These are phyloP conservation scores for Phenacoccus solenopsis DNA, from an alignment of 1,140 invertebrate genomes.

Conservation along the genomic window DNA sequence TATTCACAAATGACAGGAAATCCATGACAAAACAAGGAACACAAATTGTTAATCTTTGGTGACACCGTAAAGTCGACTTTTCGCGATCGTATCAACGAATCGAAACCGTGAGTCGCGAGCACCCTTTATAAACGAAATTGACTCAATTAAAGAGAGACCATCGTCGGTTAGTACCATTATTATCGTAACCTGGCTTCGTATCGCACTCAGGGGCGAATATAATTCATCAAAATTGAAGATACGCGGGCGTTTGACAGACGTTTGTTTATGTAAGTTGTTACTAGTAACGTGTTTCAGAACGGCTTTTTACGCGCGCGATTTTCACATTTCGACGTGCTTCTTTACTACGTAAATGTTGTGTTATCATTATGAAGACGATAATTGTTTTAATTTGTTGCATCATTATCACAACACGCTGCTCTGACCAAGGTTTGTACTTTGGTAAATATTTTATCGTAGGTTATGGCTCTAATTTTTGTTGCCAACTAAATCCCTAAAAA, in stretches of 20 bases:
- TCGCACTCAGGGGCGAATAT: neutral
- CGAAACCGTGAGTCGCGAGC: neutral
- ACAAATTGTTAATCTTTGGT: no score
- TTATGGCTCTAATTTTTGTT: neutral
- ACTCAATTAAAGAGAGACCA: slow-evolving; percentile 10
- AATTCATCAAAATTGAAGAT: slow-evolving; percentile 11
- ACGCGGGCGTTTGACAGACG: slow-evolving; percentile 7
- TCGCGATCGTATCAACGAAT: neutral
- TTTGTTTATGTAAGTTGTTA: slow-evolving; percentile 4
- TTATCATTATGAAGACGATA: neutral
- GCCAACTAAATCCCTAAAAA: no score
- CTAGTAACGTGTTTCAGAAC: neutral
- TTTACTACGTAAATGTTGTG: neutral
- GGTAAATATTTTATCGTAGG: neutral
- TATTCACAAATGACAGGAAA: no score
- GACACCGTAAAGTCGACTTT: neutral
- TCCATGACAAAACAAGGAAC: no score
- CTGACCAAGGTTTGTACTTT: neutral
- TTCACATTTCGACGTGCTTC: neutral
- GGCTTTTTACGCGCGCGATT: neutral
- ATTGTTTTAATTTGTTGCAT: slow-evolving; percentile 5
- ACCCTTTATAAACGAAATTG: neutral
- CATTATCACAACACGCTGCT: neutral
- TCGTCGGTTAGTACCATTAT: slow-evolving; percentile 13
- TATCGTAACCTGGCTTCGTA: slow-evolving; percentile 5